Conservation (phyloP, 2,113 vertebrate genomes). For the Petaurus breviceps region DNA sequence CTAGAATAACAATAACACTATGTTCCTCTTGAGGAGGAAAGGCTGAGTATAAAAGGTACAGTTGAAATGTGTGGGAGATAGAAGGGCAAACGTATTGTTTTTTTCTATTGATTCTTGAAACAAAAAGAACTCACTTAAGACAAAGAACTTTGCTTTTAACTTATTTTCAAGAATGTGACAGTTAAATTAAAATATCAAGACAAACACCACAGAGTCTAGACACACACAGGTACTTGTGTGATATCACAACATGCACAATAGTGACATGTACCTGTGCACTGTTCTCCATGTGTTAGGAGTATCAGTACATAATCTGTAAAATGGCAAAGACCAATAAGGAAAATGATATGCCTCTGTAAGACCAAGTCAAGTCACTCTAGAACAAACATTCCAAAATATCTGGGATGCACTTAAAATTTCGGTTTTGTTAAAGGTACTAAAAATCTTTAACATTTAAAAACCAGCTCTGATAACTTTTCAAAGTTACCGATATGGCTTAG, state of each 20-base stretch:
- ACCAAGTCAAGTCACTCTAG: not conserved
- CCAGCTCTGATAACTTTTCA: conserved; percentile 9
- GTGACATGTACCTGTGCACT: not conserved
- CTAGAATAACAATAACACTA: not conserved
- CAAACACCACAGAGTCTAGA: not conserved
- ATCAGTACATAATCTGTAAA: not conserved
- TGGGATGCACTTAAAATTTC: not conserved
- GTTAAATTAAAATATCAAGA: conserved; percentile 5
- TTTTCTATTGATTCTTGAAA: not conserved
- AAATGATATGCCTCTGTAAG: rapidly evolving
- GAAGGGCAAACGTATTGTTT: not conserved
- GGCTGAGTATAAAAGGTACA: not conserved
- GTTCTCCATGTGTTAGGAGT: not conserved
- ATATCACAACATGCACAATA: not conserved
- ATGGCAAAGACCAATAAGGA: not conserved
- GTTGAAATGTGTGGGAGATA: not conserved
- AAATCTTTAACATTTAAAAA: conserved; percentile 31
- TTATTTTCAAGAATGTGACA: not conserved
- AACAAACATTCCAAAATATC: conserved; percentile 8
- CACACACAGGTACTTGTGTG: not conserved
- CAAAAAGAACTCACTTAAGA: not conserved
- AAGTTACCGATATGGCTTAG: conserved; percentile 25
- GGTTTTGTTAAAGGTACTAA: conserved; percentile 36
- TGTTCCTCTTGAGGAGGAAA: not conserved
- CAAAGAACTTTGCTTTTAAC: not conserved